Conservation (phyloP, 2,888 invertebrate species). For the Omphaloscelis lunosa region DNA sequence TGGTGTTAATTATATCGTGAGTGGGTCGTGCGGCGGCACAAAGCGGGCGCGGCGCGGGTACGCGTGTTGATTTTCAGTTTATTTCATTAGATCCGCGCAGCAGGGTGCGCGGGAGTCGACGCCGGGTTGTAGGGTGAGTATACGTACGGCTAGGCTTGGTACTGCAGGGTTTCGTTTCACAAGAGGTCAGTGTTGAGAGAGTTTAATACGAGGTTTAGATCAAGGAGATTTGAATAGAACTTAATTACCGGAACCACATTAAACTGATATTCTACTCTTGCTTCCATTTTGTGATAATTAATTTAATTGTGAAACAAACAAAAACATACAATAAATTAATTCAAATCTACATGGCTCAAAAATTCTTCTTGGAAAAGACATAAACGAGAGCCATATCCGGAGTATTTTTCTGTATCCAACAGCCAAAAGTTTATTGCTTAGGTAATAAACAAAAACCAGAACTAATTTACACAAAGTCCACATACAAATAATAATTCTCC, state of each 20-base stretch:
- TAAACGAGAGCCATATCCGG: not conserved
- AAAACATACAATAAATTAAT: not conserved
- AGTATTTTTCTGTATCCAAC: not conserved
- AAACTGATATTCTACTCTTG: not conserved
- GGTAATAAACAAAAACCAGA: not conserved
- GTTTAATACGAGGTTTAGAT: not conserved
- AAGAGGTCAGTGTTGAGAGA: not conserved
- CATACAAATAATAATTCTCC: constrained; percentile 57
- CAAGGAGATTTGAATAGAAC: constrained; percentile 2
- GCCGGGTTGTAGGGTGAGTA: constrained; percentile 75
- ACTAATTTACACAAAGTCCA: not conserved
- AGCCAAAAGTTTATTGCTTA: not conserved
- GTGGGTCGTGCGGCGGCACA: constrained; percentile 73
- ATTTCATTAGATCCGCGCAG: constrained; percentile 90
- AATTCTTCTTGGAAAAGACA: constrained; percentile 2
- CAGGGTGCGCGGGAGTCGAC: constrained; percentile 84
- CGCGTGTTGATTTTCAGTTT: constrained; percentile 91
- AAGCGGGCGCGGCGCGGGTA: constrained; percentile 73
- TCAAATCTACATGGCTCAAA: not conserved
- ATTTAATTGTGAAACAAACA: not conserved
- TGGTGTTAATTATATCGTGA: constrained; percentile 88
- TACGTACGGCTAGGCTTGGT: constrained; percentile 29
- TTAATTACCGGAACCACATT: not conserved
- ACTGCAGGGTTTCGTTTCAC: not conserved
- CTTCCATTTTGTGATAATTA: not conserved